Evolutionary conservation across 2,888 invertebrate species (phyloP), one percentile per base, ranked within the genome.

Genomic region (Agriotes lineatus): DNA sequence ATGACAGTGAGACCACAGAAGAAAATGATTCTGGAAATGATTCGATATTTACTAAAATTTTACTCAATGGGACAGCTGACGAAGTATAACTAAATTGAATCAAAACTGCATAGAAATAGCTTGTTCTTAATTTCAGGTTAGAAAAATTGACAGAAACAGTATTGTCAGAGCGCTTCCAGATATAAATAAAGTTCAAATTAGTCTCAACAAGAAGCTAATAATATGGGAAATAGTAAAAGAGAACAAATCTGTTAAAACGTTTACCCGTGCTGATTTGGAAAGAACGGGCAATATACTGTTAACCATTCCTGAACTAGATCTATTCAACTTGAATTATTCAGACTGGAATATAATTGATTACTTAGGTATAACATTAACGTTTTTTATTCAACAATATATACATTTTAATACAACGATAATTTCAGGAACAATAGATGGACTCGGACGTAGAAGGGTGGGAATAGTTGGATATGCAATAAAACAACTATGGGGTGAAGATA

Each of bases 291-390:
- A 42, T 14, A 42, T 76, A 6, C 45, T 75, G 16, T 44, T 62
- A 19, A 35, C 52, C n/a, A 72, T 76, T n/a, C 75, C 76, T 3
- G 76, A 76, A 54, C 58, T 71, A 45, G 75, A 76, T 42, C 69
- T 75, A 39, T 70, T 70, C 60, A 39, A 72, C 30, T 66, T 76
- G 5, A 72, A 76, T 59, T 57, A 74, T 12, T 50, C 50, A 0
- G 62, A 74, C 67, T 62, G 57, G 58, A 62, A 74, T 5, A 68
- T 75, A 19, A 14, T 75, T 6, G 50, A 72, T n/a, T 75, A 70
- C 64, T 72, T 76, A 60, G 74, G 74, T 71, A 66, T 1, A 3
- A 37, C 9, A 33, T 35, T 35, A 35, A 35, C 1, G 9, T 2
- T n/a, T 30, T 14, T 52, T 5, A 5, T 33, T 52, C 33, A 12